Conservation (phyloP, 1,140 invertebrate genomes). For the Bacillus rossius region DNA sequence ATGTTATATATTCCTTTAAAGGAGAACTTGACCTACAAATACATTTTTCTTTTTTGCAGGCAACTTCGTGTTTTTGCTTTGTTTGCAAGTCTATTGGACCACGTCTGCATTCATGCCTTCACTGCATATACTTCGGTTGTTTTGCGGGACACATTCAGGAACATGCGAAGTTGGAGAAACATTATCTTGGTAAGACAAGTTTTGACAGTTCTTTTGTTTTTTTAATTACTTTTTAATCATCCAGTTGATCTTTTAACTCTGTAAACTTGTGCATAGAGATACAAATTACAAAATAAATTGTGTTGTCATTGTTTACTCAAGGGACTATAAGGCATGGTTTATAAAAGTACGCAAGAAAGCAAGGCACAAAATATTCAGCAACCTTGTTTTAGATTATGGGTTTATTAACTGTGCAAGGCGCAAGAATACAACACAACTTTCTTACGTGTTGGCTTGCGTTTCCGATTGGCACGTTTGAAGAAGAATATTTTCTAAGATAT, state of each 20-base stretch:
- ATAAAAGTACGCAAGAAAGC: too few relatives aligned
- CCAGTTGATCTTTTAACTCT: not conserved
- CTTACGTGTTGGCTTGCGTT: too few relatives aligned
- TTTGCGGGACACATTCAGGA: conserved; percentile 78
- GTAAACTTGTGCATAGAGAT: not conserved
- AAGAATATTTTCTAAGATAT: conserved; percentile 14
- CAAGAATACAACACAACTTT: too few relatives aligned
- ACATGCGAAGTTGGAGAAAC: conserved; percentile 73
- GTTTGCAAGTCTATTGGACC: conserved; percentile 67
- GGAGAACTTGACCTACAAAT: too few relatives aligned
- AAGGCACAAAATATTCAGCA: too few relatives aligned
- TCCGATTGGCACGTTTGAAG: too few relatives aligned
- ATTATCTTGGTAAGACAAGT: conserved; percentile 58
- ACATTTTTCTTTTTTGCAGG: conserved; percentile 53
- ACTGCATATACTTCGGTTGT: conserved; percentile 91
- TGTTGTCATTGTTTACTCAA: not conserved
- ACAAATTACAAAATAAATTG: not conserved
- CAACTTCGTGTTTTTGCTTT: conserved; percentile 68
- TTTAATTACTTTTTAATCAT: not conserved
- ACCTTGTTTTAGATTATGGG: too few relatives aligned
- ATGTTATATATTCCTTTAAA: too few relatives aligned
- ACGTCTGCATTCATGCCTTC: conserved; percentile 80
- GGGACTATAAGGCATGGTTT: too few relatives aligned
- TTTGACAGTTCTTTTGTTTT: not conserved
- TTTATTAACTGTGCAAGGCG: too few relatives aligned